Evolutionary conservation across 2,113 vertebrate genomes (phyloP), one percentile per base, ranked within the genome.

Genomic region (Strix uralensis): DNA sequence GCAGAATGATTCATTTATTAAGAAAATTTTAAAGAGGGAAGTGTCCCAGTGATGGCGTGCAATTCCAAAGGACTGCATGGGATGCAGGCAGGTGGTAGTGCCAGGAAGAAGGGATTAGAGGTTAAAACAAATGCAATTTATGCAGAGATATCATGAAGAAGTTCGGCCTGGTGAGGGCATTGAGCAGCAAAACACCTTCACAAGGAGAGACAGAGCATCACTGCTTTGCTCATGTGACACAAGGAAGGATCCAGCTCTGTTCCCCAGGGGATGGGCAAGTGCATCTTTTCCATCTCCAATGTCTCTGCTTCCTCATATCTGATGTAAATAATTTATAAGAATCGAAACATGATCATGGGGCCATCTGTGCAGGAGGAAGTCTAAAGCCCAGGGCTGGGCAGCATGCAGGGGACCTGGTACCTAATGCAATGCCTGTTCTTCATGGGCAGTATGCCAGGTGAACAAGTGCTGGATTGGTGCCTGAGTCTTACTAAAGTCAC

Each of bases 241-340:
- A 3, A 47, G 74, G 74, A 82, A 65, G 25, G 66, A 94, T 90
- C 51, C 63, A 74, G 27, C 87, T 81, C 38, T 65, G 38, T 84
- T 86, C 73, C 87, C 88, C 70, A 73, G 51, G 93, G 94, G 46
- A 57, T 74, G 21, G 15, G 13, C 65, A 81, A 42, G 59, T 84
- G 69, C 92, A 88, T 94, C 92, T 94, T 95, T 96, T 97, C 92
- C 81, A 70, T 97, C 92, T 92, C 96, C 91, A 40, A 92, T 91
- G 89, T 92, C 95, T 94, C 84, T 1, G 2, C 61, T 96, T 96
- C 91, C 81, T 91, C 81, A 6, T 90, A 92, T 95, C 74, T 59
- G 87, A 51, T 78, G 65, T 95, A 88, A 95, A 97, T 97, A 94
- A 97, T 97, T 96, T 86, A 97, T 69, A 74, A 91, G 80, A 73